These are phyloP conservation scores for Clunio marinus DNA, from an alignment of 2,888 invertebrate species.

Conservation along the genomic window DNA sequence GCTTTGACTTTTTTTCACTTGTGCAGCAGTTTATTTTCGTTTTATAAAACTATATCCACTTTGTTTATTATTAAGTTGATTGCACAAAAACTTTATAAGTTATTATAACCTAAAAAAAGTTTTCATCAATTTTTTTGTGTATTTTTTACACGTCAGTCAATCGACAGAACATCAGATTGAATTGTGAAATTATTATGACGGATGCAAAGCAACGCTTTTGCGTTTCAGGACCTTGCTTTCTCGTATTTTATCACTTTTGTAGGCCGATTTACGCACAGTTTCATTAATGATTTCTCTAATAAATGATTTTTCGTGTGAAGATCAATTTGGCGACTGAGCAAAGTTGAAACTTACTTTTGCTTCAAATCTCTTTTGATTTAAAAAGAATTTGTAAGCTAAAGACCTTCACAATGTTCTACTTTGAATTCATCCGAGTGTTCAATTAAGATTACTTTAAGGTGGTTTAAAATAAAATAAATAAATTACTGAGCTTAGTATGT, in stretches of 20 bases:
- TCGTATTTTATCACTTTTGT: constrained; percentile 23
- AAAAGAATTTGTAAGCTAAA: background rate
- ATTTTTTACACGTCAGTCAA: constrained; percentile 15
- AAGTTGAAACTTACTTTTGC: constrained; percentile 22
- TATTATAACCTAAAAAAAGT: background rate
- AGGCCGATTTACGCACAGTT: constrained; percentile 8
- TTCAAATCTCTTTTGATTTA: background rate
- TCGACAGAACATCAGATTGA: background rate
- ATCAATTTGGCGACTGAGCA: background rate
- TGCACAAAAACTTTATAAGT: background rate
- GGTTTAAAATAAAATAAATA: background rate
- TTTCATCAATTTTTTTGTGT: background rate
- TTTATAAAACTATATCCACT: constrained; percentile 5
- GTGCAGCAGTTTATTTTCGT: background rate
- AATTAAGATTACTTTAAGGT: background rate
- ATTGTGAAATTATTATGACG: constrained; percentile 8
- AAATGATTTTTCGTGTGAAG: constrained; percentile 18
- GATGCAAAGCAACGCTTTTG: background rate
- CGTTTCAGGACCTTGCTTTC: constrained; percentile 7
- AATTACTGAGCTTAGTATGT: background rate
- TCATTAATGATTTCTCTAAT: constrained; percentile 31
- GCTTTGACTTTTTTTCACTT: background rate
- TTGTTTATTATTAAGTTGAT: too few species aligned
- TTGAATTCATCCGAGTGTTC: background rate
- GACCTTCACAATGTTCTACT: background rate